Evolutionary conservation across 2,113 vertebrate species (phyloP), one percentile per base, ranked within the genome.

Genomic region (Marmota flaviventris): DNA sequence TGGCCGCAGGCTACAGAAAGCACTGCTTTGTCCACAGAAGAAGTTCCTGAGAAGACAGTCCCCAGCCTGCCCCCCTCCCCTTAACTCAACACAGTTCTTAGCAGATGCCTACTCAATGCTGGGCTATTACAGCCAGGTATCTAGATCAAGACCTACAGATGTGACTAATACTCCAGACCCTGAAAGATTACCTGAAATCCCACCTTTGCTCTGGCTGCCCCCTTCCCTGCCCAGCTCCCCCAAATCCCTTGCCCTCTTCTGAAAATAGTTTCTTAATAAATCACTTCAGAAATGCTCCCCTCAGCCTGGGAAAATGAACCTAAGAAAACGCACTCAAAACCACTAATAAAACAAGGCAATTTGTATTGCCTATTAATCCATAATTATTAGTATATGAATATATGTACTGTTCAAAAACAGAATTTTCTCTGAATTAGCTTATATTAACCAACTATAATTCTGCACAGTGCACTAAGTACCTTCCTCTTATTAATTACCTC

Each of bases 371-470:
- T 67, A 92, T 69, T 73, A 48, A 95, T 58, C 25, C 94, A 2
- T 93, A 67, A 61, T 91, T 84, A 89, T 56, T 48, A 70, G 13
- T 51, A 27, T 53, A 45, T 84, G 16, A 45, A 42, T 61, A 76
- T 61, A 85, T 6, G 10, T 53, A 53, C 79, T 91, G 11, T 51
- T 91, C 56, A 77, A 75, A 97, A 96, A 13, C 22, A 90, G 34
- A 95, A 65, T 91, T 87, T 94, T 86, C 39, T 90, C 72, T 48
- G 69, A 97, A 76, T 93, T 89, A 58, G 34, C 76, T 92, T 95
- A 76, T 75, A 79, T 82, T 89, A 94, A 70, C 70, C 58, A 92
- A 89, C 67, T 56, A 63, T 70, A 85, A 89, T 95, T 88, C 63
- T 20, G 76, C 32, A 34, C n/a, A 93, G n/a, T 53, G 27, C 75